phyloP scores from a whole-genome alignment of 2,797 vertebrate species.

The Scyliorhinus canicula region DNA sequence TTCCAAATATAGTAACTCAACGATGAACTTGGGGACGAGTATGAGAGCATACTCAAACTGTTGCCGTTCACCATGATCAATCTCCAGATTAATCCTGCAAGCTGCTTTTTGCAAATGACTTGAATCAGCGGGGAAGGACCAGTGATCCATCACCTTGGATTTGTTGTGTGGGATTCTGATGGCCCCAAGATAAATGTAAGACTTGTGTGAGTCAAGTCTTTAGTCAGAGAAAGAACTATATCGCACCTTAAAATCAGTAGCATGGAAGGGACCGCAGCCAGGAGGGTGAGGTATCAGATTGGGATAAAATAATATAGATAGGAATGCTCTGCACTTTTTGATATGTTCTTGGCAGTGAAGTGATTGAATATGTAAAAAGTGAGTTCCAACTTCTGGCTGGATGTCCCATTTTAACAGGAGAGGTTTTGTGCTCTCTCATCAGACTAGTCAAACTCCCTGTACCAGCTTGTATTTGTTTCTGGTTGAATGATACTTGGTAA shows the following conservation, averaged over 20 bases:
- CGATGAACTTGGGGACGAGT: background rate
- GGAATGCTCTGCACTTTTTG: background rate
- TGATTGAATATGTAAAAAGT: background rate
- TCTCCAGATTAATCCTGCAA: background rate
- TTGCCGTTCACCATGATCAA: background rate
- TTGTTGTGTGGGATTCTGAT: background rate
- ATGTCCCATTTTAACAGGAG: background rate
- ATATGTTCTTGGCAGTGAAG: background rate
- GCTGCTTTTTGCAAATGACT: background rate
- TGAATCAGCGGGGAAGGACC: background rate
- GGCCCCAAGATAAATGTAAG: background rate
- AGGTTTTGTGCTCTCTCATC: background rate
- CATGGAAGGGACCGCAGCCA: background rate
- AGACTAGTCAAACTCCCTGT: background rate
- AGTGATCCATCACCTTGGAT: background rate
- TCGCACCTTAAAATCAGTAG: background rate
- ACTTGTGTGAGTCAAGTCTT: background rate
- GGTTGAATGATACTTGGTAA: background rate
- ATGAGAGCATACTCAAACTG: background rate
- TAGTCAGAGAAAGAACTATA: background rate
- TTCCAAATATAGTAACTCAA: background rate
- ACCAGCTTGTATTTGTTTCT: background rate
- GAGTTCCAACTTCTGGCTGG: background rate
- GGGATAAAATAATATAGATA: background rate
- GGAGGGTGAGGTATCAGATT: background rate